Conservation (phyloP, 1,140 invertebrate species). For the Anoplophora glabripennis region DNA sequence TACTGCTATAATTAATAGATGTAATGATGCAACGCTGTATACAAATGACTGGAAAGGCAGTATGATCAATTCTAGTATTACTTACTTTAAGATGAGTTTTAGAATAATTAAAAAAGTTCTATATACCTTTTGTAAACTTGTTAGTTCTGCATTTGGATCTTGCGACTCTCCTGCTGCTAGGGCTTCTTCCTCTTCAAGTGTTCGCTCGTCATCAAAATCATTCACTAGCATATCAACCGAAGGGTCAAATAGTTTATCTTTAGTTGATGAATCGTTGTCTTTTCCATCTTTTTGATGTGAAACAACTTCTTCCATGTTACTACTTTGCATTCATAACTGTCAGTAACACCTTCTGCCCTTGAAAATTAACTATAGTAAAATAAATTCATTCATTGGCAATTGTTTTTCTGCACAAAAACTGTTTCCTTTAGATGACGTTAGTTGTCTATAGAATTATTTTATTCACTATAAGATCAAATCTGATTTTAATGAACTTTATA, state of each 20-base stretch:
- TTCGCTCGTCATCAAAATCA: constrained; percentile 95
- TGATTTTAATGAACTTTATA: too few species aligned
- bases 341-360: too few species aligned
- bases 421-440: too few species aligned
- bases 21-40: too few species aligned
- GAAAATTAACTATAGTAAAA: too few species aligned
- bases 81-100: background rate
- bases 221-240: constrained; percentile 90
- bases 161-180: constrained; percentile 76
- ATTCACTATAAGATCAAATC: too few species aligned
- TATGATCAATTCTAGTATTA: background rate
- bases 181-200: constrained; percentile 94
- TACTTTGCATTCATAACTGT: background rate
- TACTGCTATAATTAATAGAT: too few species aligned
- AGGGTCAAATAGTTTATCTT: constrained; percentile 58
- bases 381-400: too few species aligned
- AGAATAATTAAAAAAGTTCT: background rate
- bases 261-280: constrained; percentile 35
- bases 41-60: background rate
- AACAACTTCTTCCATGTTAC: constrained; percentile 14
- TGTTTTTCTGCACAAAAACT: too few species aligned
- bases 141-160: constrained; percentile 83
- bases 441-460: too few species aligned
- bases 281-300: constrained; percentile 23
- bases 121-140: constrained; percentile 78